Evolutionary conservation across 2,888 invertebrate genomes (phyloP).

Genomic region (Cheilosia urbana): DNA sequence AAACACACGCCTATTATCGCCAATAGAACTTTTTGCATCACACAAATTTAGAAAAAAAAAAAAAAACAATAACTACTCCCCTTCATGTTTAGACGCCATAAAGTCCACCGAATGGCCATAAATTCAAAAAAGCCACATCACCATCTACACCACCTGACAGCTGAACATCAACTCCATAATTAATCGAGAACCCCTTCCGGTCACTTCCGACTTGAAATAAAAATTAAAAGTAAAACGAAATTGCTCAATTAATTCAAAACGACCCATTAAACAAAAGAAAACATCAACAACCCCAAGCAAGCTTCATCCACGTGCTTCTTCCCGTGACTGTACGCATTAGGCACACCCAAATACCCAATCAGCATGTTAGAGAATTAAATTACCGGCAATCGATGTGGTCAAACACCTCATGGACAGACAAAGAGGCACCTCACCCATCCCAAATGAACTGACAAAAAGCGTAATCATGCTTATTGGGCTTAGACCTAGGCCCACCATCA

Average conservation of each 20-base stretch:
- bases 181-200: conserved; percentile 22
- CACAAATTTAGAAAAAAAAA: too few species aligned
- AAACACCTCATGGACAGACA: conserved; percentile 32
- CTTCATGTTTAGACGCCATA: too few species aligned
- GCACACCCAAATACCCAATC: neutral
- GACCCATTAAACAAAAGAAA: conserved; percentile 5
- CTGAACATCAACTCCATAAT: neutral
- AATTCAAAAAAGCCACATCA: too few species aligned
- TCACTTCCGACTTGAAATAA: conserved; percentile 15
- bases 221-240: conserved; percentile 21
- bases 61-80: too few species aligned
- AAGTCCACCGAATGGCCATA: too few species aligned
- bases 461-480: conserved; percentile 58
- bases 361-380: conserved; percentile 31
- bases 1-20: too few species aligned
- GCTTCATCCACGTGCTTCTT: conserved; percentile 25
- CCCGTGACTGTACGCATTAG: neutral
- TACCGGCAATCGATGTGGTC: conserved; percentile 15
- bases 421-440: neutral
- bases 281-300: neutral
- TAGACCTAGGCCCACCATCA: conserved; percentile 28
- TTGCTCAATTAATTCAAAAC: conserved; percentile 23
- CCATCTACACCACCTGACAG: neutral
- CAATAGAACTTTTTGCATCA: too few species aligned
- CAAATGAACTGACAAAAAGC: conserved; percentile 30